A percentile compares a stretch with the other conserved stretches of the same genome.
These are phyloP conservation scores for Sinelater perroti DNA, from an alignment of 2,888 invertebrate genomes.

Conservation along the genomic window DNA sequence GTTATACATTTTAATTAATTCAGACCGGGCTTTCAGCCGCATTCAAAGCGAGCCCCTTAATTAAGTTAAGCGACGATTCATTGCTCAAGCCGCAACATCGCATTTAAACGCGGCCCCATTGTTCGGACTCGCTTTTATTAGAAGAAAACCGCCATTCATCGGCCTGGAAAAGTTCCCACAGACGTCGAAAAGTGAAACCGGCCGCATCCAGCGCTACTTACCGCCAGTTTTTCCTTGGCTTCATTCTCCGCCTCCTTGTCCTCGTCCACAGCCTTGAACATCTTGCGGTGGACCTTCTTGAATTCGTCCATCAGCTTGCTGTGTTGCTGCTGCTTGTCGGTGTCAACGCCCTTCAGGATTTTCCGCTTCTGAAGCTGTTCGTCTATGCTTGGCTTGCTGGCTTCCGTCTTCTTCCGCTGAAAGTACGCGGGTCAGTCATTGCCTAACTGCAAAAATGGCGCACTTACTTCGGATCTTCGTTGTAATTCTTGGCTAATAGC, in stretches of 20 bases:
- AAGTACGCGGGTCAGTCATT: too few species aligned
- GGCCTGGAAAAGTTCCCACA: constrained; percentile 1
- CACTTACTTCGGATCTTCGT: constrained; percentile 72
- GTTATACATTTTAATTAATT: too few species aligned
- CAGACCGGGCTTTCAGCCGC: too few species aligned
- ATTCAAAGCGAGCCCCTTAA: too few species aligned
- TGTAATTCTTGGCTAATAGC: constrained; percentile 76
- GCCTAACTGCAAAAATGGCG: neutral
- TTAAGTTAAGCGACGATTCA: too few species aligned
- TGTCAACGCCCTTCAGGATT: constrained; percentile 62
- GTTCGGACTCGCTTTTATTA: neutral
- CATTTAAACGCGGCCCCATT: too few species aligned
- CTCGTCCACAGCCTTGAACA: constrained; percentile 69
- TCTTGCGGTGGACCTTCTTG: constrained; percentile 85
- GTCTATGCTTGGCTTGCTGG: constrained; percentile 50
- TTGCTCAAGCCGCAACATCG: too few species aligned
- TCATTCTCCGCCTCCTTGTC: constrained; percentile 26
- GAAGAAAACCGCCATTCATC: neutral
- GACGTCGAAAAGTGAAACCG: constrained; percentile 26
- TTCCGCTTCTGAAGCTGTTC: constrained; percentile 59
- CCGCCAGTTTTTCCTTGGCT: constrained; percentile 22
- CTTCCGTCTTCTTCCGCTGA: constrained; percentile 33
- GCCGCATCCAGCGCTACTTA: too few species aligned
- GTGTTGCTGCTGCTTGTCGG: constrained; percentile 74
- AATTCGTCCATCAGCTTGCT: constrained; percentile 88